A percentile compares a stretch with the other conserved stretches of the same genome.
phyloP scores from a whole-genome alignment of 2,113 vertebrate species.

The Castor canadensis region DNA sequence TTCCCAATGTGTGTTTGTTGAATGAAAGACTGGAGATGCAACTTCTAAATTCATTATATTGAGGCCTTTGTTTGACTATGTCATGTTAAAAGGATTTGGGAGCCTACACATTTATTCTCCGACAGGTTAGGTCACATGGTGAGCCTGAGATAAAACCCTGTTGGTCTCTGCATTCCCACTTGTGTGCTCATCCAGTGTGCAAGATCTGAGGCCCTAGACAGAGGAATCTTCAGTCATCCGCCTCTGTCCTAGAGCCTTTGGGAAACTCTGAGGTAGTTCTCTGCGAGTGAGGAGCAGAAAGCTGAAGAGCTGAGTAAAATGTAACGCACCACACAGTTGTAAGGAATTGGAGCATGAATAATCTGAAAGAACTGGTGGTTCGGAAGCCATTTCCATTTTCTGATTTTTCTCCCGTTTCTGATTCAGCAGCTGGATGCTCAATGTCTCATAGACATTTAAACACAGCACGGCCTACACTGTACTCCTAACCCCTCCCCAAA shows the following conservation, averaged over 20 bases:
- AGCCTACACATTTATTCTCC: background rate
- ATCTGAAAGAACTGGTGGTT: background rate
- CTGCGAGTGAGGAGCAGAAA: background rate
- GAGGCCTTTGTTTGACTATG: background rate
- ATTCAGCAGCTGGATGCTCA: background rate
- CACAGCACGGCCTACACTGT: background rate
- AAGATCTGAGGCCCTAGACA: background rate
- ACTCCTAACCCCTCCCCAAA: background rate
- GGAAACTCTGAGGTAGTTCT: background rate
- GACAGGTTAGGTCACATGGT: background rate
- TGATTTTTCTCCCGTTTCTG: background rate
- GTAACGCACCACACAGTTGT: too few relatives aligned
- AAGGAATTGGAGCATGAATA: background rate
- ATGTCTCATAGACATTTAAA: background rate
- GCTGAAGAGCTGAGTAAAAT: background rate
- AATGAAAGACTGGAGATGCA: background rate
- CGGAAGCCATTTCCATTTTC: background rate
- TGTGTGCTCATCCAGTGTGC: background rate
- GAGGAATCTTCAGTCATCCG: background rate
- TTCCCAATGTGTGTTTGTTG: background rate
- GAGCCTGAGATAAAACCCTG: background rate
- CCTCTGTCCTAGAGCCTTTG: background rate
- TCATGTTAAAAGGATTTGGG: background rate
- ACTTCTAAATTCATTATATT: background rate
- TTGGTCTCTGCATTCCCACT: background rate